These are phyloP conservation scores for Synanthedon vespiformis DNA, from an alignment of 2,888 invertebrate species.

Conservation along the genomic window DNA sequence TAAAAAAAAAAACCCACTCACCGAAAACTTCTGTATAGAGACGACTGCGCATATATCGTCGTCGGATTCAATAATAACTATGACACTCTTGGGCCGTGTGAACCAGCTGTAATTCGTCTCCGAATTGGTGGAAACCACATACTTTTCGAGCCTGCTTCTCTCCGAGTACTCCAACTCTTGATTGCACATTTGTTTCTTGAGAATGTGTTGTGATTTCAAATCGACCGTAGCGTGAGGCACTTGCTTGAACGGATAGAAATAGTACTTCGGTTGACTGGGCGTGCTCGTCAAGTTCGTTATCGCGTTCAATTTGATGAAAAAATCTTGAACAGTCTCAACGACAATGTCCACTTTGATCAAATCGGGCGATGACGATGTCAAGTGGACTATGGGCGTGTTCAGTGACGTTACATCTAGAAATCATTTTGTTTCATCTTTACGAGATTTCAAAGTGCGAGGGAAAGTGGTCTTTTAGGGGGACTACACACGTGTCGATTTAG, in stretches of 20 bases:
- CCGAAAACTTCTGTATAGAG: slow-evolving; percentile 82
- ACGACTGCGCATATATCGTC: slow-evolving; percentile 80
- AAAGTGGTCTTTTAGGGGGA: too few species aligned
- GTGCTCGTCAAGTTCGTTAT: slow-evolving; percentile 54
- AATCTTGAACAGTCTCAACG: slow-evolving; percentile 71
- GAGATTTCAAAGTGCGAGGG: too few species aligned
- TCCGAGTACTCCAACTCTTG: slow-evolving; percentile 35
- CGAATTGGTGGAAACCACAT: slow-evolving; percentile 20
- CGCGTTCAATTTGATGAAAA: slow-evolving; percentile 60
- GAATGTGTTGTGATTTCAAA: slow-evolving; percentile 27
- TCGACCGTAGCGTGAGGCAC: slow-evolving; percentile 29
- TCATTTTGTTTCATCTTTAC: neutral
- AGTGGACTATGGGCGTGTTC: slow-evolving; percentile 73
- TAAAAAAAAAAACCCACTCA: slow-evolving; percentile 37
- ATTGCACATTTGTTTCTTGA: slow-evolving; percentile 70
- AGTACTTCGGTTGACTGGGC: slow-evolving; percentile 62
- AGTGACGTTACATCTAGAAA: slow-evolving; percentile 43
- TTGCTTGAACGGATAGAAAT: slow-evolving; percentile 67
- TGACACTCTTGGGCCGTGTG: slow-evolving; percentile 59
- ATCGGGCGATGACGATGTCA: slow-evolving; percentile 74
- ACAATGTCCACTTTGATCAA: slow-evolving; percentile 71
- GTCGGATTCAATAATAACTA: slow-evolving; percentile 74
- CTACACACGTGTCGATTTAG: neutral
- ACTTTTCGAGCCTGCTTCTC: slow-evolving; percentile 17
- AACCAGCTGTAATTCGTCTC: slow-evolving; percentile 29